Evolutionary conservation across 2,797 vertebrate species (phyloP).

Genomic region (Yasuhikotakia modesta): DNA sequence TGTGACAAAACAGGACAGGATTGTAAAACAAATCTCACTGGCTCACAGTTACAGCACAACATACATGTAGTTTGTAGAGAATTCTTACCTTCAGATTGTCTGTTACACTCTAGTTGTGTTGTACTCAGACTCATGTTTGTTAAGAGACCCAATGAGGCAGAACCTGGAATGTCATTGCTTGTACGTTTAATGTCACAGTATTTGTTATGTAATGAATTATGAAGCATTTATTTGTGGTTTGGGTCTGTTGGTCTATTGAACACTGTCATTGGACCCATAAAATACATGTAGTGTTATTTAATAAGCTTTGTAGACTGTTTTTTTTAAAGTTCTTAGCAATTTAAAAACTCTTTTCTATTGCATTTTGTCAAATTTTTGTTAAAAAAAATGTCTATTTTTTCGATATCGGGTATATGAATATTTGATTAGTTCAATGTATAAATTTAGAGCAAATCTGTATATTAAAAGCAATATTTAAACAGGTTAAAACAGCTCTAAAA

Average conservation of each 20-base stretch:
- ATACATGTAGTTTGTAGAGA: constrained; percentile 69
- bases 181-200: constrained; percentile 91
- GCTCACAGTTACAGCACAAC: constrained; percentile 71
- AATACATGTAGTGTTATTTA: constrained; percentile 54
- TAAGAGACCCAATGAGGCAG: constrained; percentile 99
- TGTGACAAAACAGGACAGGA: constrained; percentile 43
- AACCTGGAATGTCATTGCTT: constrained; percentile 99
- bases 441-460: constrained; percentile 52
- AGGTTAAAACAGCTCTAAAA: constrained; percentile 53
- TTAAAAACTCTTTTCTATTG: constrained; percentile 45
- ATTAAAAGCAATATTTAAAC: neutral
- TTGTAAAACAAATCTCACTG: constrained; percentile 53
- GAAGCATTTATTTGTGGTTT: constrained; percentile 61
- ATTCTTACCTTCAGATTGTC: constrained; percentile 94
- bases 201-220: constrained; percentile 84
- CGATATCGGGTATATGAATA: neutral
- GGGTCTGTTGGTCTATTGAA: constrained; percentile 63
- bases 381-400: neutral
- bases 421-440: neutral
- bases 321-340: constrained; percentile 52
- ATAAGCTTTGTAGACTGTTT: constrained; percentile 50
- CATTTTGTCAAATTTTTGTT: neutral
- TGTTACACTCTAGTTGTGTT: constrained; percentile 99
- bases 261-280: constrained; percentile 72
- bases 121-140: constrained; percentile 99